Conservation (phyloP, 2,888 invertebrate genomes). For the Tridacna gigas region DNA sequence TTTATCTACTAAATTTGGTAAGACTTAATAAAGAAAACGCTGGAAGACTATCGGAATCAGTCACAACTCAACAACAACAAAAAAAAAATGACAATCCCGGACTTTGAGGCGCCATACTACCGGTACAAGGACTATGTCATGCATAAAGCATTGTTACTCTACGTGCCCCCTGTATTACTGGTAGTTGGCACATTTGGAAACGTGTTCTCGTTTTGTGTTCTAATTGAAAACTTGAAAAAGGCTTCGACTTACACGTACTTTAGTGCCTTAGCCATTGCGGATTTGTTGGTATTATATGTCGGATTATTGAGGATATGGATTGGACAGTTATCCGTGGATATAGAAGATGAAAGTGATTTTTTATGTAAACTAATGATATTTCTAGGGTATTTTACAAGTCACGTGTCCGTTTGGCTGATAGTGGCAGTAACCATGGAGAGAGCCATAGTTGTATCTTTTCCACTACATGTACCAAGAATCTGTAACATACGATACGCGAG, state of each 20-base stretch:
- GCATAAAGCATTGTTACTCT: slow-evolving; percentile 74
- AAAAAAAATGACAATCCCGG: slow-evolving; percentile 20
- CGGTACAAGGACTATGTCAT: slow-evolving; percentile 44
- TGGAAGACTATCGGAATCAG: no score
- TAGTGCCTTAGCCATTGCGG: slow-evolving; percentile 79
- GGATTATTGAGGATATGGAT: slow-evolving; percentile 82
- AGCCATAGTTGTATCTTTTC: slow-evolving; percentile 77
- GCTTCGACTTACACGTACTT: slow-evolving; percentile 82
- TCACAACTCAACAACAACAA: not conserved
- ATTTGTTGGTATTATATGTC: slow-evolving; percentile 80
- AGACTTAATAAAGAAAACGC: no score
- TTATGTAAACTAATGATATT: slow-evolving; percentile 77
- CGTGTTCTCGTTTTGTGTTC: slow-evolving; percentile 79
- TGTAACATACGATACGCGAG: slow-evolving; percentile 73
- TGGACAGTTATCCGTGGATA: slow-evolving; percentile 75
- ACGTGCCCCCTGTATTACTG: slow-evolving; percentile 79
- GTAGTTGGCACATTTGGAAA: slow-evolving; percentile 83
- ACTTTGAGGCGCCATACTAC: slow-evolving; percentile 37
- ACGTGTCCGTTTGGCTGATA: slow-evolving; percentile 82
- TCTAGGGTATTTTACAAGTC: slow-evolving; percentile 79
- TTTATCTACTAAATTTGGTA: no score
- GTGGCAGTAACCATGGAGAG: slow-evolving; percentile 73
- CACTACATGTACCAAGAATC: slow-evolving; percentile 72
- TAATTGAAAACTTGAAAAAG: slow-evolving; percentile 78
- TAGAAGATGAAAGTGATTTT: slow-evolving; percentile 73